A percentile compares a stretch with the other conserved stretches of the same genome.
Conservation (phyloP, 2,797 vertebrate species). For the Sebastes oblongus region DNA sequence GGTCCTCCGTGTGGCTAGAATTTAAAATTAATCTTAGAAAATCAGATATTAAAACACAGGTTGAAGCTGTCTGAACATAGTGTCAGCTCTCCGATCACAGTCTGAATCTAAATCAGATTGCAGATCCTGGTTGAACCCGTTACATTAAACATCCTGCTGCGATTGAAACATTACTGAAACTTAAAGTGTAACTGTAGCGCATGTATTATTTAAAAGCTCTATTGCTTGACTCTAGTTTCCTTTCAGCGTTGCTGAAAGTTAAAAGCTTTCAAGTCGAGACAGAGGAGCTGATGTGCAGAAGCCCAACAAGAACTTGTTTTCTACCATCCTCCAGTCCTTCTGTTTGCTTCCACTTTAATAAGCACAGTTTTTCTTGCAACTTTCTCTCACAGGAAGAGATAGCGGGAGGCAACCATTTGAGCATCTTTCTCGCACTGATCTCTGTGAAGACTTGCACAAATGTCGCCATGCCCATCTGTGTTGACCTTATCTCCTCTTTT, state of each 20-base stretch:
- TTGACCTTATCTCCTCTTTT: conserved; percentile 49
- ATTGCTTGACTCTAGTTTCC: background rate
- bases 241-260: background rate
- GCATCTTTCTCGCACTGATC: background rate
- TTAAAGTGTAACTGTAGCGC: background rate
- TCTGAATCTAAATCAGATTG: background rate
- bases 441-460: conserved; percentile 9
- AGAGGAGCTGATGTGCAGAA: background rate
- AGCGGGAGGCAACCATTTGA: background rate
- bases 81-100: background rate
- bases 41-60: background rate
- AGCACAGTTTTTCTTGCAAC: conserved; percentile 1
- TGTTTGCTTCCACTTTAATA: conserved; percentile 1
- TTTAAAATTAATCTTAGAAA: background rate
- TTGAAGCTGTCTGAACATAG: background rate
- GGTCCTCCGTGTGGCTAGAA: background rate
- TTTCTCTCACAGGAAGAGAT: background rate
- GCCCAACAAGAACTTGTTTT: background rate
- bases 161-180: background rate
- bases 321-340: background rate
- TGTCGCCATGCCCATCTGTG: conserved; percentile 8
- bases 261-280: background rate
- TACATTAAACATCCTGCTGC: background rate
- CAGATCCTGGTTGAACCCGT: background rate
- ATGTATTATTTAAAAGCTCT: background rate